These are phyloP conservation scores for Hydrochoerus hydrochaeris DNA, from an alignment of 2,113 vertebrate species.

Conservation along the genomic window DNA sequence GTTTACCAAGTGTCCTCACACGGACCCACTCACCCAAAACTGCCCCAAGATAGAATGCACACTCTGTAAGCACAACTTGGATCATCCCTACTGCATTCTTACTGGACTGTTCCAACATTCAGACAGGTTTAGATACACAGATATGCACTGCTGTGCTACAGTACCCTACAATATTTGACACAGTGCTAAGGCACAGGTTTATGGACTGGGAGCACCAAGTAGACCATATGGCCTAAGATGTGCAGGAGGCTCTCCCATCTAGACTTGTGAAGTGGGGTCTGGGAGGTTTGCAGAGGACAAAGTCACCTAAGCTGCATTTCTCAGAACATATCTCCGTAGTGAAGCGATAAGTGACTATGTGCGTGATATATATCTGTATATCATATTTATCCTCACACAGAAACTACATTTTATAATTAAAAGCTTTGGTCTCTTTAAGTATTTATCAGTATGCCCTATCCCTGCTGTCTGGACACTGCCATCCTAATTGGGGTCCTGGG, in stretches of 20 bases:
- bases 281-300: neutral
- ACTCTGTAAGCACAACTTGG: neutral
- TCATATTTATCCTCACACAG: neutral
- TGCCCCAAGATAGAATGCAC: neutral
- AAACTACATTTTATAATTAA: neutral
- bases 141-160: neutral
- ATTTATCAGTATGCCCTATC: neutral
- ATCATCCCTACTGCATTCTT: neutral
- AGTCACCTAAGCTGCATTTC: neutral
- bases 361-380: neutral
- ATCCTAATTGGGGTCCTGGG: neutral
- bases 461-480: neutral
- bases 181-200: neutral
- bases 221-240: neutral
- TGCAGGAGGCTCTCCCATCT: neutral
- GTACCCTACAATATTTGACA: neutral
- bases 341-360: neutral
- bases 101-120: neutral
- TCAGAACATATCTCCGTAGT: neutral
- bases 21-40: neutral
- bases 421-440: neutral
- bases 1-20: neutral
- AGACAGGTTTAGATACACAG: neutral
- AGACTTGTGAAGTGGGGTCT: neutral
- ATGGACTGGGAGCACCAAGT: neutral